A percentile compares a stretch with the other conserved stretches of the same genome.
phyloP scores from a whole-genome alignment of 1,140 invertebrate species.

The Apolygus lucorum region DNA sequence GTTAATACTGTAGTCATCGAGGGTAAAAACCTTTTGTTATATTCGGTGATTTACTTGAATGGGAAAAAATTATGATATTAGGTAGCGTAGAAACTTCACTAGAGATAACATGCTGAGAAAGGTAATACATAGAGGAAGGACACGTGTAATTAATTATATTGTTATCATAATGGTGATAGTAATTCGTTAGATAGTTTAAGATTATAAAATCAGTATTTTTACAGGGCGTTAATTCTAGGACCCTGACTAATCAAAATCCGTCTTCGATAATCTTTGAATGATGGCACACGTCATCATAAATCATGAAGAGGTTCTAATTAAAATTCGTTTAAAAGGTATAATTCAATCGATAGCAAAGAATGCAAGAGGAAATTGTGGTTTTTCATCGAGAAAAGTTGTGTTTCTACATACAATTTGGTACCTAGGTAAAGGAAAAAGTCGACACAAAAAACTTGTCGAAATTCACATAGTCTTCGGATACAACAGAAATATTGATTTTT shows the following conservation, averaged over 20 bases:
- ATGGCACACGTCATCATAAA: conserved; percentile 15
- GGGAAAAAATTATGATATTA: neutral
- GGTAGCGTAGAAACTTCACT: neutral
- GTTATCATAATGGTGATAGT: neutral
- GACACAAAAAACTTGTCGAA: too few relatives aligned
- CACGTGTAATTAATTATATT: neutral
- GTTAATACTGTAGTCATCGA: neutral
- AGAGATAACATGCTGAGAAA: neutral
- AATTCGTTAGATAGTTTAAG: conserved; percentile 11
- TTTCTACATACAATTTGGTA: too few relatives aligned
- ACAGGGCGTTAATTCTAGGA: neutral
- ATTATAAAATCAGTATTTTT: conserved; percentile 2
- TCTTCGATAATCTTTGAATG: neutral
- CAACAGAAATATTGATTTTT: neutral
- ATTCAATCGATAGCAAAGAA: neutral
- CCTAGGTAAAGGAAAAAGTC: too few relatives aligned
- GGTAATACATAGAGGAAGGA: neutral
- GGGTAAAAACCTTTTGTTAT: too few relatives aligned
- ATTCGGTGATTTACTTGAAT: neutral
- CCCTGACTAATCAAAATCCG: neutral
- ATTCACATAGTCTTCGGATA: too few relatives aligned
- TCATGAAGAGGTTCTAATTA: neutral
- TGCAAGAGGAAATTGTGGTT: neutral
- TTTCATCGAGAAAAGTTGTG: too few relatives aligned
- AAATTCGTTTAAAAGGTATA: neutral